Percentiles rank a stretch among this genome's conserved stretches.
phyloP scores from a whole-genome alignment of 2,888 invertebrate species.

The Hedychridium roseum region DNA sequence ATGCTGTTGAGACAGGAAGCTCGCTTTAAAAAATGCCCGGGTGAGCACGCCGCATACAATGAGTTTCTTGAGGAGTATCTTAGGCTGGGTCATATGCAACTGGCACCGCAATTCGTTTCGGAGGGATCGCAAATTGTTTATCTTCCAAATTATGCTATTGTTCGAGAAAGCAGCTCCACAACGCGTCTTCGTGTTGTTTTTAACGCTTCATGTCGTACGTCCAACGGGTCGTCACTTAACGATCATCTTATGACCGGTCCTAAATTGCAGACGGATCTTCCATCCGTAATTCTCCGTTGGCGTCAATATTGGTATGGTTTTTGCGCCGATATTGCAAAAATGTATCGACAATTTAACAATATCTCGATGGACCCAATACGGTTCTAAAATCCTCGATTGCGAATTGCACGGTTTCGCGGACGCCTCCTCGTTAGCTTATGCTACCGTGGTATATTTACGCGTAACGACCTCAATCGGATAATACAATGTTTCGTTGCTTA shows the following conservation, averaged over 20 bases:
- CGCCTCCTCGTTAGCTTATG: conserved; percentile 17
- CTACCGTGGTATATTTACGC: conserved; percentile 14
- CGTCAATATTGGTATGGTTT: conserved; percentile 1
- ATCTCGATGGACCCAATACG: conserved; percentile 13
- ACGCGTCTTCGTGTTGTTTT: conserved; percentile 7
- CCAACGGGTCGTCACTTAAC: conserved; percentile 6
- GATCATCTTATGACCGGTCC: conserved; percentile 4
- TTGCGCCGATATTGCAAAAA: conserved; percentile 13
- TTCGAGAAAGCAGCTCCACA: not conserved
- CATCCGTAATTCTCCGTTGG: conserved; percentile 2
- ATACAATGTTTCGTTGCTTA: not conserved
- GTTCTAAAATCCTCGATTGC: not conserved
- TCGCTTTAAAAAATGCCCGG: not conserved
- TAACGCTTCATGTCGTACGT: conserved; percentile 6
- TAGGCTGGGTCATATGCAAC: not conserved
- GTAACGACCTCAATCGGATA: not conserved
- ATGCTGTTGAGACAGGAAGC: not conserved
- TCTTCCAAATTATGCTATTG: not conserved
- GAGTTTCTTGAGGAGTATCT: not conserved
- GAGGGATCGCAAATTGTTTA: not conserved
- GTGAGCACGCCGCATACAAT: not conserved
- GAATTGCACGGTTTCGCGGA: conserved; percentile 25
- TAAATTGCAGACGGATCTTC: conserved; percentile 10
- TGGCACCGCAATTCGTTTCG: not conserved
- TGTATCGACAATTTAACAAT: conserved; percentile 6